Conservation (phyloP, 1,140 invertebrate genomes). For the Lepidotrigona ventralis region DNA sequence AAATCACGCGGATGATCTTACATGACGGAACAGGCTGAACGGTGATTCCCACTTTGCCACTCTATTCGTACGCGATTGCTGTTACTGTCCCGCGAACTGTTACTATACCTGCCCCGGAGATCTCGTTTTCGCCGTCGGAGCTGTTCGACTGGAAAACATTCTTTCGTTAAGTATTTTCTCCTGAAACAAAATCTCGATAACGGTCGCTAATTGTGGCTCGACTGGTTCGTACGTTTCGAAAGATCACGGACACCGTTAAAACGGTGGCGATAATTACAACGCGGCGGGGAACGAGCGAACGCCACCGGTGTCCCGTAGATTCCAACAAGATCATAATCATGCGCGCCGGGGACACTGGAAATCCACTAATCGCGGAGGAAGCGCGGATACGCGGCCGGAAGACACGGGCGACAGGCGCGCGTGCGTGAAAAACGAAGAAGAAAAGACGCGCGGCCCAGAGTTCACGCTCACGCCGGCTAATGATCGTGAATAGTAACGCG, state of each 20-base stretch:
- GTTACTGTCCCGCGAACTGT: neutral
- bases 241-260: constrained; percentile 30
- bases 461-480: constrained; percentile 47
- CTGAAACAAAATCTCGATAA: too few species aligned
- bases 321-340: constrained; percentile 53
- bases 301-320: constrained; percentile 15
- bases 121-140: too few species aligned
- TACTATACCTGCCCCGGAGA: too few species aligned
- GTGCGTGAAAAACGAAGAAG: constrained; percentile 2
- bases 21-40: constrained; percentile 47
- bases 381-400: constrained; percentile 16
- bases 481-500: constrained; percentile 25
- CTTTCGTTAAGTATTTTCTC: neutral
- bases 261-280: constrained; percentile 51
- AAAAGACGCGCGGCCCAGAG: constrained; percentile 18
- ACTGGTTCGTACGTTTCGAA: constrained; percentile 38
- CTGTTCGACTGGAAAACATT: neutral
- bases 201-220: constrained; percentile 26
- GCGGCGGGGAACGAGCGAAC: constrained; percentile 16
- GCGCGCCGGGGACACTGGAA: constrained; percentile 30
- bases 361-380: constrained; percentile 47
- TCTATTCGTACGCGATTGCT: neutral
- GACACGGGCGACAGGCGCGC: neutral
- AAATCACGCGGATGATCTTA: constrained; percentile 73
- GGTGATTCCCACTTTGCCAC: constrained; percentile 7